Evolutionary conservation across 2,113 vertebrate species (phyloP).

Genomic region (Kryptolebias marmoratus): DNA sequence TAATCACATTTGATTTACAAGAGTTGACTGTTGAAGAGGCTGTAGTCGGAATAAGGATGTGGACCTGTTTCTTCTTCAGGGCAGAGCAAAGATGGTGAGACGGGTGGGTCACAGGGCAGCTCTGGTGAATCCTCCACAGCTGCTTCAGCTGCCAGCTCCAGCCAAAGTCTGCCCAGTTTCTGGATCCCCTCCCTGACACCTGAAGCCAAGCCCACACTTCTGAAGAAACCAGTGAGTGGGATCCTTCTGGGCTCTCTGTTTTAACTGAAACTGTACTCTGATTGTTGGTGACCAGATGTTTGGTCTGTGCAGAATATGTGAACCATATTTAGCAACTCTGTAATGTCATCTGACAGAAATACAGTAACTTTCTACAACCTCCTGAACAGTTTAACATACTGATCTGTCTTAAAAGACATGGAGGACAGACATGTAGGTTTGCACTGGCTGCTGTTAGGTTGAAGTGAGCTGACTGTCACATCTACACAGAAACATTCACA

Average conservation of each 20-base stretch:
- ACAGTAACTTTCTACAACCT: too few relatives aligned
- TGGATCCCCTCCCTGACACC: slow-evolving; percentile 92
- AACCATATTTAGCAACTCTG: too few relatives aligned
- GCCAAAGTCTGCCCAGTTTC: slow-evolving; percentile 86
- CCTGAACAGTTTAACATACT: too few relatives aligned
- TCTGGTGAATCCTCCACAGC: slow-evolving; percentile 50
- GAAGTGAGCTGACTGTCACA: too few relatives aligned
- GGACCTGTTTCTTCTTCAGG: slow-evolving; percentile 33
- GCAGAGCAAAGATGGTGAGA: slow-evolving; percentile 37
- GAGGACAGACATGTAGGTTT: too few relatives aligned
- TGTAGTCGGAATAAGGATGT: neutral
- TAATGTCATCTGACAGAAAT: too few relatives aligned
- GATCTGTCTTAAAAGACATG: too few relatives aligned
- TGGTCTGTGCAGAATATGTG: too few relatives aligned
- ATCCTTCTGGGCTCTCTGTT: neutral
- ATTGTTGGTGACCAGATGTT: neutral
- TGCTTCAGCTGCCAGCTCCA: slow-evolving; percentile 26
- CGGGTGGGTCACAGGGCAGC: slow-evolving; percentile 13
- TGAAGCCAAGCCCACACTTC: slow-evolving; percentile 85
- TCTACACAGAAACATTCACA: too few relatives aligned
- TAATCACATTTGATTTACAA: neutral
- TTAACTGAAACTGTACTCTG: too few relatives aligned
- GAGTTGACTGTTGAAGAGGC: neutral
- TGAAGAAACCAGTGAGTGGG: slow-evolving; percentile 88
- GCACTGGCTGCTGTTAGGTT: too few relatives aligned